phyloP scores from a whole-genome alignment of 2,797 vertebrate genomes.

The Fistularia commersonii region DNA sequence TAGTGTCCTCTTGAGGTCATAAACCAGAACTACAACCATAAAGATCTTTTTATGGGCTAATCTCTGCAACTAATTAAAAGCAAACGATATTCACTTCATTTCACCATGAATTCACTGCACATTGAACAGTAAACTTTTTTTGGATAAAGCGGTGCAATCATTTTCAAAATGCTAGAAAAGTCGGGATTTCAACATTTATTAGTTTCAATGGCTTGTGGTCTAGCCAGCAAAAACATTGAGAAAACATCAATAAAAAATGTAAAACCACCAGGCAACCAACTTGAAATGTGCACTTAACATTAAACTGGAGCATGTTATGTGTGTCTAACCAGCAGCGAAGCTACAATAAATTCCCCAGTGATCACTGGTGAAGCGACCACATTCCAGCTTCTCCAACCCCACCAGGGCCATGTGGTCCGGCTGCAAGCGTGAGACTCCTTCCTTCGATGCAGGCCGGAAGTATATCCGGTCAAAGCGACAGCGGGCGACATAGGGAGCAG shows the following conservation, averaged over 20 bases:
- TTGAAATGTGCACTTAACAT: no score
- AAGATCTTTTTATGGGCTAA: background rate
- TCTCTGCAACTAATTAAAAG: no score
- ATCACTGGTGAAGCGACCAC: constrained; percentile 89
- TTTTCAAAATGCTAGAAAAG: no score
- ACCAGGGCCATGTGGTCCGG: constrained; percentile 87
- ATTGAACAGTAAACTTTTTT: no score
- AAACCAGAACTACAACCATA: background rate
- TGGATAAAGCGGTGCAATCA: no score
- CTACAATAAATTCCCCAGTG: constrained; percentile 95
- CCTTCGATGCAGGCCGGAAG: constrained; percentile 68
- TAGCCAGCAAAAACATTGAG: background rate
- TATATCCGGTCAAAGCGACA: constrained; percentile 91
- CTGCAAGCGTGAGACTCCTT: constrained; percentile 56
- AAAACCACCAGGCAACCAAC: constrained; percentile 5
- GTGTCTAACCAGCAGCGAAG: constrained; percentile 53
- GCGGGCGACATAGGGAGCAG: constrained; percentile 64
- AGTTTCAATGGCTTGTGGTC: background rate
- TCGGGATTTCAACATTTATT: no score
- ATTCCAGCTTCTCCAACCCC: constrained; percentile 91
- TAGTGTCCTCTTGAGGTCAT: constrained; percentile 1
- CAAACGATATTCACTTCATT: no score
- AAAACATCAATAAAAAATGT: constrained; percentile 1
- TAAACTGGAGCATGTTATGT: constrained; percentile 8
- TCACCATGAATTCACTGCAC: no score